Base-by-base conservation (phyloP, 1,140 invertebrate genomes). In the Hesperophylax magnus region DNA sequence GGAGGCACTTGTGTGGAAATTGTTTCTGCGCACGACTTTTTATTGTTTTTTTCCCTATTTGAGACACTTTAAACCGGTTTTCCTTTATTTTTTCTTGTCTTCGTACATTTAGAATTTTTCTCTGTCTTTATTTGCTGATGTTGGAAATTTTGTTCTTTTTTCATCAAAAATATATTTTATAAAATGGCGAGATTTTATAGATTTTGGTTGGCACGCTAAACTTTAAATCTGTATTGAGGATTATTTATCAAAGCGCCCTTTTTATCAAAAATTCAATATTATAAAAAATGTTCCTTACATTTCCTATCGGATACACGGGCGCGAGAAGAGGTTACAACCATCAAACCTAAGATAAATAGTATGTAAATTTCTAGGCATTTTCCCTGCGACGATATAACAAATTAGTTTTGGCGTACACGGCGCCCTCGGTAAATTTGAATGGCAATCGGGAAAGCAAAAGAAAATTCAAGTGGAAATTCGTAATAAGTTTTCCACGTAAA, bases 321-420 rank as follows among this genome's bases (percentile, higher is more conserved):
- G 63, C 63, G 22, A n/a, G 63, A 47, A 77, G 61, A 39, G 61
- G 54, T 58, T 77, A 47, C 67, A 63, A 47, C 31, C 81, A 79
- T 77, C 34, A 75, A 78, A 75, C 56, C 58, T 60, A 82, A 82
- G 81, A 82, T 82, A 82, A 82, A 82, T 82, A 82, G 78, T 82
- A 82, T 82, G 81, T 82, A 79, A 82, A 82, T 82, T 82, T 79
- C 56, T 76, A 79, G 77, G 81, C 56, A 76, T 72, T 47, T 79
- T 77, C 63, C 65, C 24, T 63, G 72, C 77, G 77, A 82, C 81
- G 74, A 79, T 69, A 67, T 79, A 69, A 79, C 81, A 82, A 82
- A 82, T 82, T 82, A 82, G 69, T 76, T 69, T 69, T 74, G 72
- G 61, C 77, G 69, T 82, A 54, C 69, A 52, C 52, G 54, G 52